phyloP scores from a whole-genome alignment of 2,113 vertebrate species.

The Dasyornis broadbenti region DNA sequence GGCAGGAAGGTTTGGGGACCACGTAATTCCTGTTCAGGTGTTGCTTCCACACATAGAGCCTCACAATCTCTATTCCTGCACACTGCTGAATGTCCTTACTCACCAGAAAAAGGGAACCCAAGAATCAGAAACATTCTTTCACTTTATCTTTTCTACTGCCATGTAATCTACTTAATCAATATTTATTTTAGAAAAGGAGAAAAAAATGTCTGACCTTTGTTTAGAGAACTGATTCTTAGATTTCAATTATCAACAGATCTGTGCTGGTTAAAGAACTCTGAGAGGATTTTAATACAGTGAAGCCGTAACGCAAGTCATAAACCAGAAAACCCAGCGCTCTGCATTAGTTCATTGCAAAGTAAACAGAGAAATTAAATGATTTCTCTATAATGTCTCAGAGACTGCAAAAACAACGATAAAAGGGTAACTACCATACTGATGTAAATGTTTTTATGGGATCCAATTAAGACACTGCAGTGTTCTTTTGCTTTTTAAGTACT shows the following conservation, averaged over 20 bases:
- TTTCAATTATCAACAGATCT: conserved; percentile 7
- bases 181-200: neutral
- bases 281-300: neutral
- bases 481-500: neutral
- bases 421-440: neutral
- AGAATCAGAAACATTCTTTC: neutral
- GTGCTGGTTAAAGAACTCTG: neutral
- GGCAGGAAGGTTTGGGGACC: neutral
- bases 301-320: neutral
- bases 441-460: neutral
- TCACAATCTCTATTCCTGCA: neutral
- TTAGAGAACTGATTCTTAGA: neutral
- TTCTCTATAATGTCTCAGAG: neutral
- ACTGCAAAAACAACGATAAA: neutral
- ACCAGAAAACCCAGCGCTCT: neutral
- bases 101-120: neutral
- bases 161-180: neutral
- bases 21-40: neutral
- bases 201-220: neutral
- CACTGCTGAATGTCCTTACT: neutral
- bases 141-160: neutral
- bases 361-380: conserved; percentile 5
- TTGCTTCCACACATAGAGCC: neutral
- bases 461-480: neutral
- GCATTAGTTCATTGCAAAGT: neutral